These are phyloP conservation scores for Hiodon alosoides DNA, from an alignment of 2,113 vertebrate species.

Conservation along the genomic window DNA sequence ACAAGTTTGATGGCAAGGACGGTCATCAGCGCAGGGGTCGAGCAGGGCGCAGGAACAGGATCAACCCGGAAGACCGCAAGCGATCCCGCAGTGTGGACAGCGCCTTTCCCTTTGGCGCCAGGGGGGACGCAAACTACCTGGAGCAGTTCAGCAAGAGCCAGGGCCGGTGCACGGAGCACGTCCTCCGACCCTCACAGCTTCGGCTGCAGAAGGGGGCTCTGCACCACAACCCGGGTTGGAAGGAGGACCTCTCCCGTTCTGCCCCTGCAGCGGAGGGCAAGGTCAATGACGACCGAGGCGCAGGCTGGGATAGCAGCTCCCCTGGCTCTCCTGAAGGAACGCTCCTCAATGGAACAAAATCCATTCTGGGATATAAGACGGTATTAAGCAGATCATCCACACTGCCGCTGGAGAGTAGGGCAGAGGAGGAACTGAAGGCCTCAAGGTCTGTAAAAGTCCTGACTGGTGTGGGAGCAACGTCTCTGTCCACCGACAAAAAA, in stretches of 20 bases:
- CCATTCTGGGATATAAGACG: slow-evolving; percentile 46
- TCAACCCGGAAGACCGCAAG: slow-evolving; percentile 82
- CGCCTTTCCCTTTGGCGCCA: slow-evolving; percentile 63
- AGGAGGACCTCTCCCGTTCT: slow-evolving; percentile 46
- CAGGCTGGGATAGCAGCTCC: slow-evolving; percentile 39
- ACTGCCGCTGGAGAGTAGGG: slow-evolving; percentile 44
- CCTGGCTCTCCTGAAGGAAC: slow-evolving; percentile 57
- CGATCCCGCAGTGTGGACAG: slow-evolving; percentile 88
- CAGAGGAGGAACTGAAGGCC: slow-evolving; percentile 28
- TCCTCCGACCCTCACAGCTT: slow-evolving; percentile 75
- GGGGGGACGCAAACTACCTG: slow-evolving; percentile 53
- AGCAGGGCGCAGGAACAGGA: slow-evolving; percentile 74
- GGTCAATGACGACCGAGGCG: slow-evolving; percentile 29
- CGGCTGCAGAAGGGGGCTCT: slow-evolving; percentile 55
- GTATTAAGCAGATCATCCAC: slow-evolving; percentile 47
- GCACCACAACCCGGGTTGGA: slow-evolving; percentile 20
- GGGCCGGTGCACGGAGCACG: slow-evolving; percentile 76
- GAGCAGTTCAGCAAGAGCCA: slow-evolving; percentile 59
- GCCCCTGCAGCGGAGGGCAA: slow-evolving; percentile 40
- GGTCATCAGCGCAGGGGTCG: slow-evolving; percentile 75
- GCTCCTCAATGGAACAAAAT: slow-evolving; percentile 37
- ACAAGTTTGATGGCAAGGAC: slow-evolving; percentile 81
- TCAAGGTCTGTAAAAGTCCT: slow-evolving; percentile 32
- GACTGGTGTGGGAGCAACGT: slow-evolving; percentile 34
- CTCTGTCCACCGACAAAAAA: slow-evolving; percentile 40